phyloP scores from a whole-genome alignment of 2,113 vertebrate species.

The Silurus meridionalis region DNA sequence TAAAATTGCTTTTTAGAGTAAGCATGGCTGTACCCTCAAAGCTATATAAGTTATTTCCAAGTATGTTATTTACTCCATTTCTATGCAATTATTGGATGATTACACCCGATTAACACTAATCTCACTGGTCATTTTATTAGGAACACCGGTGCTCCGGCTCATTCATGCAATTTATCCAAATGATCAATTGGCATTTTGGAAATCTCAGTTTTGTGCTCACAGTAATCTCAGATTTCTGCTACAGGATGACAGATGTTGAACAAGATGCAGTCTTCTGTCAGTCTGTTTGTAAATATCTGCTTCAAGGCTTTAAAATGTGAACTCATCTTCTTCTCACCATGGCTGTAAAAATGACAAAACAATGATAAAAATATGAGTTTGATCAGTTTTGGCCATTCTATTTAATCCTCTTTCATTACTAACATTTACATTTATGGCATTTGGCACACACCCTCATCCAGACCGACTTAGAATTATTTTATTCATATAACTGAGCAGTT shows the following conservation, averaged over 20 bases:
- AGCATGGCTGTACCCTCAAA: conserved; percentile 25
- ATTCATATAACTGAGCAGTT: too few species aligned
- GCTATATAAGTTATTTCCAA: background rate
- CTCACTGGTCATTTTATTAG: background rate
- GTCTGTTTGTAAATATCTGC: background rate
- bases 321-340: background rate
- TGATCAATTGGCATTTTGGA: background rate
- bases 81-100: background rate
- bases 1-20: conserved; percentile 46
- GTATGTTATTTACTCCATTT: conserved; percentile 13
- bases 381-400: background rate
- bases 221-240: background rate
- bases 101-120: background rate
- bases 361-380: background rate
- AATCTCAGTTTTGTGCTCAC: background rate
- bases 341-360: background rate
- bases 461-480: too few species aligned
- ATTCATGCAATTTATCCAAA: background rate
- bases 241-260: too few species aligned
- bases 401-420: too few species aligned
- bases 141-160: background rate
- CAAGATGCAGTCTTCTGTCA: background rate
- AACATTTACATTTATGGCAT: too few species aligned
- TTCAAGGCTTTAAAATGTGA: background rate
- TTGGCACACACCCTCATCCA: too few species aligned